Evolutionary conservation across 2,888 invertebrate species (phyloP).

Genomic region (Sesia bembeciformis): DNA sequence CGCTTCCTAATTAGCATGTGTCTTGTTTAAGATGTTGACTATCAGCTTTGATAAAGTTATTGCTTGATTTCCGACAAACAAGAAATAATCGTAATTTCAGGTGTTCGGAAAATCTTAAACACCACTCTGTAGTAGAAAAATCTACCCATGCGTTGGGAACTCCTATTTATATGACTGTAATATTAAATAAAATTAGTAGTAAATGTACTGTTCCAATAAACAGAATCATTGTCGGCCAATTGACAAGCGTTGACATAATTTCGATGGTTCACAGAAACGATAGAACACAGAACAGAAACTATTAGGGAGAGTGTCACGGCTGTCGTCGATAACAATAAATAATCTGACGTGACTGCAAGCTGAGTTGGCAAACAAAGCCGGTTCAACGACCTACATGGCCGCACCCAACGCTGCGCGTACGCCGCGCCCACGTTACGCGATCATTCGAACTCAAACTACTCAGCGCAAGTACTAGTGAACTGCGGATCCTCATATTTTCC

Average conservation of each 20-base stretch:
- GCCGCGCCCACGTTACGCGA: constrained; percentile 52
- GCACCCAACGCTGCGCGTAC: constrained; percentile 53
- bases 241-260: not conserved
- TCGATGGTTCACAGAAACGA: not conserved
- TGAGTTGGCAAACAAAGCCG: constrained; percentile 74
- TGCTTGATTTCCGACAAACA: too few species aligned
- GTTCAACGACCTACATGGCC: constrained; percentile 65
- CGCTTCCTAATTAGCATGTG: not conserved
- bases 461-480: too few species aligned
- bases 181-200: not conserved
- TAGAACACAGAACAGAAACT: too few species aligned
- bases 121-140: too few species aligned
- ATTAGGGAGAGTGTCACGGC: constrained; percentile 5
- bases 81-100: too few species aligned
- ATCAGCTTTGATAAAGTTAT: too few species aligned
- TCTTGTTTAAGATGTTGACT: too few species aligned
- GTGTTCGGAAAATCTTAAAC: too few species aligned
- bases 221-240: not conserved
- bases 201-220: not conserved
- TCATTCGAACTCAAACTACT: constrained; percentile 9
- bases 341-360: constrained; percentile 47
- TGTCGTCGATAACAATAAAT: constrained; percentile 45
- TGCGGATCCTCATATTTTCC: too few species aligned
- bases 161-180: not conserved
- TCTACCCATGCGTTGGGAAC: too few species aligned